Base-by-base conservation (phyloP, 2,888 invertebrate genomes). In the Achlya flavicornis region DNA sequence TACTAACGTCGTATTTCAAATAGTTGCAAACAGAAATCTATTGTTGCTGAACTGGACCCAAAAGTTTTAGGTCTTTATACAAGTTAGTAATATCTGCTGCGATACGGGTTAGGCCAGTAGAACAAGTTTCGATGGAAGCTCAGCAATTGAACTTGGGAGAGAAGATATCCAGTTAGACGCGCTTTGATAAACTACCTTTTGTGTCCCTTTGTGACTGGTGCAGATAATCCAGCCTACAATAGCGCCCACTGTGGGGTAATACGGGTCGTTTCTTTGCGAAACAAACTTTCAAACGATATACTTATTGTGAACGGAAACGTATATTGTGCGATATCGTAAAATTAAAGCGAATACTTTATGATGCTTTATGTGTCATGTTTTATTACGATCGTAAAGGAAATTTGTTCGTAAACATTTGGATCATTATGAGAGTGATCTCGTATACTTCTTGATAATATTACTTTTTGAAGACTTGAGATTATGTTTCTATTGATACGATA, bases 121-220 rank as follows among this genome's bases (percentile, higher is more conserved):
- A 76, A 76, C 77, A 79, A 84, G 83, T 83, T 86, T 75, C 70
- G 72, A 70, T 67, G 65, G 72, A 75, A 77, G 74, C 80, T 75
- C 67, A 67, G 74, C 71, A 73, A 83, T 79, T 78, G 77, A 85
- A 87, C 79, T 86, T 80, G 77, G 75, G 78, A 75, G 75, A 81
- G 77, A 77, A 83, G 84, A 86, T 85, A 85, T 81, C 83, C 84
- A 84, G 83, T 81, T 78, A 85, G 82, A 85, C 83, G 83, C 82
- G 81, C 78, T 81, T 82, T 87, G 89, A 90, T 88, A 90, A 89
- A 89, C 84, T 84, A 83, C 79, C 89, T 88, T 88, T 90, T 88
- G 89, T 87, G 80, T 79, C 81, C 80, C 85, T 85, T 86, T 85
- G 88, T 86, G 85, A 80, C 81, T 81, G 73, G 75, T 72, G 73